Evolutionary conservation across 2,113 vertebrate species (phyloP).

Genomic region (Phalacrocorax pelagicus): DNA sequence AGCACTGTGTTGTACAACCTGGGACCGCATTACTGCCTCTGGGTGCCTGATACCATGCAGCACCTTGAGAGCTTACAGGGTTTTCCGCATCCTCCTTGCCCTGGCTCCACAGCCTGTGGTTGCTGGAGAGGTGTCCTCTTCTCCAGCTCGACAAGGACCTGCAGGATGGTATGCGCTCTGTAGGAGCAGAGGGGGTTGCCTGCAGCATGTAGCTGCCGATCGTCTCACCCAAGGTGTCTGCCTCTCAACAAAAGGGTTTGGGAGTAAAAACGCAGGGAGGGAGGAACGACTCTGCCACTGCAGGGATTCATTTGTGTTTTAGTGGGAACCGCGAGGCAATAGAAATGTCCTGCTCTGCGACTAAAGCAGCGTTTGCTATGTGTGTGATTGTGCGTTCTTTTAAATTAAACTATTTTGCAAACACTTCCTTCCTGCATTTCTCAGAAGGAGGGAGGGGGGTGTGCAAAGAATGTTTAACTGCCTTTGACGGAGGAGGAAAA

Average conservation of each 20-base stretch:
- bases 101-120: background rate
- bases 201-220: background rate
- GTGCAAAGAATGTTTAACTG: conserved; percentile 60
- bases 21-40: accelerated
- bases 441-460: conserved; percentile 64
- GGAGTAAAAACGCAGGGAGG: background rate
- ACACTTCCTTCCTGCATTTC: conserved; percentile 73
- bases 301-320: background rate
- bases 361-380: background rate
- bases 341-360: background rate
- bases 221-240: background rate
- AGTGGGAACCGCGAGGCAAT: background rate
- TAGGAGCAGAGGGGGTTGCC: background rate
- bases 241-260: background rate
- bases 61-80: background rate
- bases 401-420: conserved; percentile 67
- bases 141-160: background rate
- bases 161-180: background rate
- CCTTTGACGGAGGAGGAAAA: conserved; percentile 61
- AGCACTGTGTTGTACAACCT: background rate
- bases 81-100: background rate
- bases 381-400: conserved; percentile 40
- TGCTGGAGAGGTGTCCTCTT: background rate
- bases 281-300: accelerated
- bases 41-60: background rate